Evolutionary conservation across 2,113 vertebrate species (phyloP).

Genomic region (Turdus rufiventris): DNA sequence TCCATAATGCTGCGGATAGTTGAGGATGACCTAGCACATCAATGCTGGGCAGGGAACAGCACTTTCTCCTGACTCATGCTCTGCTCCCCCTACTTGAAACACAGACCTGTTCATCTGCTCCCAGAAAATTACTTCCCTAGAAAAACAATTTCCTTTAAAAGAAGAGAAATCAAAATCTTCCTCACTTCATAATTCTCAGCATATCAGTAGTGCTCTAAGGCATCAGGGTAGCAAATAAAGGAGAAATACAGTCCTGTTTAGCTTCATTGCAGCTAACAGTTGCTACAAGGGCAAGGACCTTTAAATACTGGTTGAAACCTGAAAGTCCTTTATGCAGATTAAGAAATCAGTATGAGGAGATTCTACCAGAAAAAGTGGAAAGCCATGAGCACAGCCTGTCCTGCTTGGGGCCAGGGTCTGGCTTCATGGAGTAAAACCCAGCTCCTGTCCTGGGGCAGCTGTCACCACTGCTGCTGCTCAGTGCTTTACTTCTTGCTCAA

Average conservation of each 20-base stretch:
- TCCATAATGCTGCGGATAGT: background rate
- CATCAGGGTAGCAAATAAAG: background rate
- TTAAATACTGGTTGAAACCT: background rate
- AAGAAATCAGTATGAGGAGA: background rate
- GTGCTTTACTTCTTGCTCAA: background rate
- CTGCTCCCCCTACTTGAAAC: background rate
- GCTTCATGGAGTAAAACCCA: background rate
- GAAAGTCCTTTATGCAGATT: background rate
- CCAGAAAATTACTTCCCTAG: background rate
- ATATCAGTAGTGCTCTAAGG: background rate
- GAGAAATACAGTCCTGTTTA: background rate
- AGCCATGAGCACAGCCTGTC: background rate
- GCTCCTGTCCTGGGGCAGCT: background rate
- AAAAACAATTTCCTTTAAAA: background rate
- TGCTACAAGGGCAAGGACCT: background rate
- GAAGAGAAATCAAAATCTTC: background rate
- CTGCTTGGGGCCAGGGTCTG: background rate
- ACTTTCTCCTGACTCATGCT: background rate
- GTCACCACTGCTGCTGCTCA: background rate
- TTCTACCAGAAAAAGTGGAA: background rate
- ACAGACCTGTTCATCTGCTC: background rate
- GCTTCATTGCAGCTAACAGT: background rate
- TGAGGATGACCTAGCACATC: background rate
- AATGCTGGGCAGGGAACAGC: background rate
- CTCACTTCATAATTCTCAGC: background rate